A percentile compares a stretch with the other conserved stretches of the same genome.
Evolutionary conservation across 2,888 invertebrate species (phyloP).

Genomic region (Copidosoma aretas): DNA sequence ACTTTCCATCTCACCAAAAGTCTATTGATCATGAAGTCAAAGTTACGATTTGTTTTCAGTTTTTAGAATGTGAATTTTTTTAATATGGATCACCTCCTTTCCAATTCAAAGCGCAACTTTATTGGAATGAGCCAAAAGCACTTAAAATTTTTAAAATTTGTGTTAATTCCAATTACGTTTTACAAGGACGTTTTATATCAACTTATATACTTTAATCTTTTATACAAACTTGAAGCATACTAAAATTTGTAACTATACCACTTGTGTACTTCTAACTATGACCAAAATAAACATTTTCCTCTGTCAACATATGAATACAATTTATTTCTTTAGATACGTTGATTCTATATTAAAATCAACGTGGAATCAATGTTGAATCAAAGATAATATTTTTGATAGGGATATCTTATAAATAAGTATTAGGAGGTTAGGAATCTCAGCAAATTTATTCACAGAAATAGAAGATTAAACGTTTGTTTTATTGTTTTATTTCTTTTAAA

Average conservation of each 20-base stretch:
- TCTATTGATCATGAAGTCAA: slow-evolving; percentile 24
- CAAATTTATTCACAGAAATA: no score
- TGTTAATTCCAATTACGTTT: slow-evolving; percentile 53
- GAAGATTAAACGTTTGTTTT: no score
- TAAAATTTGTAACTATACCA: slow-evolving; percentile 30
- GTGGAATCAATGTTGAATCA: no score
- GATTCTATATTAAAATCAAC: no score
- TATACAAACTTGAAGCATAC: slow-evolving; percentile 45
- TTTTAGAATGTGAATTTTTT: slow-evolving; percentile 41
- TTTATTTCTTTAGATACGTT: background rate
- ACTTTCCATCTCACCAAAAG: slow-evolving; percentile 17
- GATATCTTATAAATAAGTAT: no score
- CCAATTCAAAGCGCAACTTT: slow-evolving; percentile 54
- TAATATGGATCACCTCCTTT: slow-evolving; percentile 22
- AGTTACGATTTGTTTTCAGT: slow-evolving; percentile 14
- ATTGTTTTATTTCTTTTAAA: no score
- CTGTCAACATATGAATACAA: slow-evolving; percentile 30
- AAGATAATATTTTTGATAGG: no score
- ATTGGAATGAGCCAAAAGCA: slow-evolving; percentile 48
- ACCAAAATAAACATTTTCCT: slow-evolving; percentile 46
- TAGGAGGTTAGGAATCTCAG: no score
- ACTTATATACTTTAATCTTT: slow-evolving; percentile 42
- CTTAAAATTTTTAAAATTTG: slow-evolving; percentile 47
- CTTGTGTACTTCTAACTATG: slow-evolving; percentile 31
- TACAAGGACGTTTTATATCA: slow-evolving; percentile 44